Base-by-base conservation (phyloP, 2,113 vertebrate genomes). In the Tauraco erythrolophus region DNA sequence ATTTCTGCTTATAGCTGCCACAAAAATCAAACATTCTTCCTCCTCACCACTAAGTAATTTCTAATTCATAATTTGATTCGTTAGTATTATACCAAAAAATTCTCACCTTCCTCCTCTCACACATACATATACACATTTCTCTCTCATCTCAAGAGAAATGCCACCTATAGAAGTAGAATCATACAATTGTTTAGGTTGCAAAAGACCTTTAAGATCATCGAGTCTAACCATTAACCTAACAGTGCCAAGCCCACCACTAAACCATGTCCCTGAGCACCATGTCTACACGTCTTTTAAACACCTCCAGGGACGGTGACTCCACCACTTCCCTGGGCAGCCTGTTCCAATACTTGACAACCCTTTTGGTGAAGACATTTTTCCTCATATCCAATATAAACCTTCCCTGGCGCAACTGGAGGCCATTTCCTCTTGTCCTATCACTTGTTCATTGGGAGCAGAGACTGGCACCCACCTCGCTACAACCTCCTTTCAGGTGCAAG, bases 1-100 rank as follows among this genome's bases (percentile, higher is more conserved):
- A 89, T 94, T 94, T 94, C 96, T 95, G 82, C 95, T 94, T 95
- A 94, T 39, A 92, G 64, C 13, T 10, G 85, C 71, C 95, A 83
- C 71, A 94, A 69, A 92, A 92, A 95, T 88, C 92, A 87, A 62
- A 37, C 81, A 50, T 83, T 85, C 84, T 94, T 83, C 62, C 74
- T 62, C 39, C 65, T 70, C 80, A 75, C 51, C 62, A 84, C 79
- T 56, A 93, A 93, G 53, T 66, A 84, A 96, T 90, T 64, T 4
- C 22, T 96, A 88, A 84, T 88, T 91, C 65, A 74, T 61, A 84
- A 85, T 70, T 50, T 37, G 39, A 75, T 58, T 96, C 14, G 33
- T 89, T 89, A 58, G 54, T 54, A 43, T 68, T 70, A 80, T 3
- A 80, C 43, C 51, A 76, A 66, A 66, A 87, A 81, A 50, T 12